These are phyloP conservation scores for Catostylus mosaicus DNA, from an alignment of 30 jellyfish, hydroid and myxozoan genomes.

Conservation along the genomic window DNA sequence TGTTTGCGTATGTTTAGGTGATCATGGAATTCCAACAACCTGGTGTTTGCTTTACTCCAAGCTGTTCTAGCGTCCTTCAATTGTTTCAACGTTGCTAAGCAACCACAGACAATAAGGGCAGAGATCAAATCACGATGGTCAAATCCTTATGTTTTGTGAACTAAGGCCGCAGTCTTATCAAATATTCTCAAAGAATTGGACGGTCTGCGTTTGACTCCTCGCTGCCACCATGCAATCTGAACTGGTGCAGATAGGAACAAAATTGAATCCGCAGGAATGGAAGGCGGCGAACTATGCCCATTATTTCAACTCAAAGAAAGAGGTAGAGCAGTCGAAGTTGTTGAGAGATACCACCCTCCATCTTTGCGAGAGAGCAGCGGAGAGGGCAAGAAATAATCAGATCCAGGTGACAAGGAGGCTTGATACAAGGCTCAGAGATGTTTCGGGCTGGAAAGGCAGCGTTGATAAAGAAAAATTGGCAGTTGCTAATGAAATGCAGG, in stretches of 20 bases:
- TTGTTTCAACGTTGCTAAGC: slow-evolving; percentile 32
- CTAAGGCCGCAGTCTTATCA: slow-evolving; percentile 4
- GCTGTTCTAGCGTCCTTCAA: background rate
- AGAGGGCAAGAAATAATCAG: slow-evolving; percentile 55
- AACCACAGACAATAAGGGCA: slow-evolving; percentile 26
- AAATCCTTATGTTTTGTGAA: background rate
- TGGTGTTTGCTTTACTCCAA: background rate
- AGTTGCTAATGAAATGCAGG: slow-evolving; percentile 68
- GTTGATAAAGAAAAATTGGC: slow-evolving; percentile 70
- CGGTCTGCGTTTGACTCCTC: background rate
- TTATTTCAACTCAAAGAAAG: slow-evolving; percentile 66
- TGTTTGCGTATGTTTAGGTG: too few species aligned
- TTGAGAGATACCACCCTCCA: slow-evolving; percentile 62
- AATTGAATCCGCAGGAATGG: slow-evolving; percentile 71
- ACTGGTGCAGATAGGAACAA: slow-evolving; percentile 51
- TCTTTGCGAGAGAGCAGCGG: slow-evolving; percentile 60
- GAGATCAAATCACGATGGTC: slow-evolving; percentile 17
- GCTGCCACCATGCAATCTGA: slow-evolving; percentile 59
- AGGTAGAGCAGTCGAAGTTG: slow-evolving; percentile 65
- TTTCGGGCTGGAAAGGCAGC: slow-evolving; percentile 48
- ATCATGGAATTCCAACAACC: background rate
- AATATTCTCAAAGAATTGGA: background rate
- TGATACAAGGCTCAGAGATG: slow-evolving; percentile 52
- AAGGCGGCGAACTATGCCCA: slow-evolving; percentile 71
- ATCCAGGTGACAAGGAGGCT: slow-evolving; percentile 47